A percentile compares a stretch with the other conserved stretches of the same genome.
Evolutionary conservation across 2,797 vertebrate species (phyloP).

Genomic region (Capromys pilorides): DNA sequence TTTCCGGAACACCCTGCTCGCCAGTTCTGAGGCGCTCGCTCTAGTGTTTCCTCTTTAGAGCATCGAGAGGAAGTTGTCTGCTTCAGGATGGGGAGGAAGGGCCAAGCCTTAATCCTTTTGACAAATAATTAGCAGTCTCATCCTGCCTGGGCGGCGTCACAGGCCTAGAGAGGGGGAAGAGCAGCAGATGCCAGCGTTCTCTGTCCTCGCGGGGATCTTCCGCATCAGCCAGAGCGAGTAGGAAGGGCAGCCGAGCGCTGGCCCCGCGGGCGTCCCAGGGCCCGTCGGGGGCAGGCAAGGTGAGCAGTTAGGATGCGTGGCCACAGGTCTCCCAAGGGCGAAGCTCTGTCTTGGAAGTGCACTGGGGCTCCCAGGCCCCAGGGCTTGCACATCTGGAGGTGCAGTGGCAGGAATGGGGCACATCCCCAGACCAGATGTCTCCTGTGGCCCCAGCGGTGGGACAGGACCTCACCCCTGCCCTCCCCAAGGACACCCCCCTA

Average conservation of each 20-base stretch:
- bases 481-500: neutral
- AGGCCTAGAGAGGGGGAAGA: neutral
- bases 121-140: slow-evolving; percentile 72
- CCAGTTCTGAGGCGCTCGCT: neutral
- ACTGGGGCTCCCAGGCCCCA: neutral
- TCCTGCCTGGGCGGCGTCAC: slow-evolving; percentile 48
- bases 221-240: neutral
- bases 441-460: neutral
- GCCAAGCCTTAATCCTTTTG: slow-evolving; percentile 74
- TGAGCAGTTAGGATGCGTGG: neutral
- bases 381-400: accelerated
- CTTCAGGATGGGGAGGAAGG: slow-evolving; percentile 60
- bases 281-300: neutral
- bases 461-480: neutral
- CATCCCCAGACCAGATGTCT: neutral
- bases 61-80: slow-evolving; percentile 69
- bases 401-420: neutral
- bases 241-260: neutral
- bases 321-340: neutral
- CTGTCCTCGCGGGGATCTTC: neutral
- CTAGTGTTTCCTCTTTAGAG: slow-evolving; percentile 35
- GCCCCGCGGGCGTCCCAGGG: neutral
- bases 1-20: neutral
- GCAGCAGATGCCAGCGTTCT: neutral
- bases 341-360: neutral